phyloP scores from a whole-genome alignment of 2,888 invertebrate species.

The Imbricaverruca yamaguchii region DNA sequence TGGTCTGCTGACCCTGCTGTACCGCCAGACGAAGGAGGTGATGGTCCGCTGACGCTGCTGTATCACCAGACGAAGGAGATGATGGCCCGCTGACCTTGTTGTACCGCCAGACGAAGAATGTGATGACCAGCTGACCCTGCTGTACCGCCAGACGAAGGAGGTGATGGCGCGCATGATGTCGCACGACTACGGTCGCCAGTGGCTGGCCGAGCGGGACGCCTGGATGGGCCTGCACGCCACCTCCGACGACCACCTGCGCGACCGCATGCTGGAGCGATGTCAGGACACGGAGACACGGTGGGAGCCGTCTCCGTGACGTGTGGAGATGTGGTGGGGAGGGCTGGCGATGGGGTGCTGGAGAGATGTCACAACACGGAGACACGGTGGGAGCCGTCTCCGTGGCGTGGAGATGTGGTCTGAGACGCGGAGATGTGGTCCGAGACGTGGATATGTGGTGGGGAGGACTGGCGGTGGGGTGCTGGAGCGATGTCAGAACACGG shows the following conservation, averaged over 20 bases:
- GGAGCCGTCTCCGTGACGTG: too few relatives aligned
- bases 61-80: too few relatives aligned
- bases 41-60: too few relatives aligned
- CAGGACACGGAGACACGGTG: neutral
- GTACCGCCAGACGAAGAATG: too few relatives aligned
- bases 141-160: neutral
- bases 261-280: neutral
- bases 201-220: slow-evolving; percentile 14
- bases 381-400: too few relatives aligned
- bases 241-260: slow-evolving; percentile 6
- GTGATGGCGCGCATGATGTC: neutral
- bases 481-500: too few relatives aligned
- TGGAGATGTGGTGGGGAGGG: too few relatives aligned
- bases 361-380: neutral
- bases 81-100: neutral
- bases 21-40: too few relatives aligned
- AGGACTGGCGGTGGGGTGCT: too few relatives aligned
- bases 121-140: neutral
- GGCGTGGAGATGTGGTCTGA: too few relatives aligned
- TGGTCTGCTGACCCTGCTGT: neutral
- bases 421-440: too few relatives aligned
- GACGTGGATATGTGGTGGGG: too few relatives aligned
- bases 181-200: slow-evolving; percentile 10
- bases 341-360: neutral
- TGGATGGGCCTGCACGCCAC: neutral